Base-by-base conservation (phyloP, 1,140 invertebrate genomes). In the Leguminivora glycinivorella region DNA sequence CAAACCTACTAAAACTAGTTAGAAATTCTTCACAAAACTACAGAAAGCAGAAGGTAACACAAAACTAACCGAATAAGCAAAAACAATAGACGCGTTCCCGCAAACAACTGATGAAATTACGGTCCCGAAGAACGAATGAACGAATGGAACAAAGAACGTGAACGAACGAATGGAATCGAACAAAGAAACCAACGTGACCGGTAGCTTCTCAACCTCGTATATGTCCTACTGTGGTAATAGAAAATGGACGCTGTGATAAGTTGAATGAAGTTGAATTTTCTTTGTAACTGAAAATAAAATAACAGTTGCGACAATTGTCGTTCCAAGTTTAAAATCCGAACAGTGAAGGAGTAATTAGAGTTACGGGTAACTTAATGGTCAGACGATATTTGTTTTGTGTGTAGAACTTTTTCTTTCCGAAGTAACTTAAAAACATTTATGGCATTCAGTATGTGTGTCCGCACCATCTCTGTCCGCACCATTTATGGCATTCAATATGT, bases 91-190 rank as follows among this genome's bases (percentile, higher is more conserved):
- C 25, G 7, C 58, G 29, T 63, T 63, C 34, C 29, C 58, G 58
- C 58, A 63, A 63, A 63, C 56, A 60, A 60, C 58, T 63, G 58
- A 63, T 63, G 58, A 63, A 63, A 63, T 63, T 63, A 63, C 58
- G 58, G 25, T 63, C 58, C 58, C 26, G n/a, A 63, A 56, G 56
- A 56, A 56, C 56, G 56, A 56, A 56, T 25, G 58, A 19, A 34
- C 25, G 25, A 63, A 63, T 63, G 3, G 58, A 63, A 63, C 58
- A 52, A 52, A 52, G 47, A 52, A 52, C 56, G 58, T 25, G 58
- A 63, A 63, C 7, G 58, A 31, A 34, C 25, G 25, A 63, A 63
- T 63, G 3, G 58, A 63, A 63, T 6, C 34, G 34, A 38, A 38
- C 58, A 52, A 52, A 22, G 47, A 52, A 52, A 52, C 47, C 22